These are phyloP conservation scores for Meandrusa payeni DNA, from an alignment of 2,888 invertebrate species.

Conservation along the genomic window DNA sequence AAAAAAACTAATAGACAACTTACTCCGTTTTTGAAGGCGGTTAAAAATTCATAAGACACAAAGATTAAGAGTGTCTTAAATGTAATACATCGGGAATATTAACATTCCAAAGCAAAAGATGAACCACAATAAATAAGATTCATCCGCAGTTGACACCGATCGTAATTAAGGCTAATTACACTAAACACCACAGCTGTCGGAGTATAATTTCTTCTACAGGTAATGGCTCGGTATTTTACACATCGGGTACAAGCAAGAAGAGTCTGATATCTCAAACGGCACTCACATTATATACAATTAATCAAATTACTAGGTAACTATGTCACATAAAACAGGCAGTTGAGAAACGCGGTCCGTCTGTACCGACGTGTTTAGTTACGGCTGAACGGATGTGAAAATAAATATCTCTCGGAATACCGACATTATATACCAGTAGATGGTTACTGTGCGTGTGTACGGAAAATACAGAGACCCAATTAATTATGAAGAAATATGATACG, in stretches of 20 bases:
- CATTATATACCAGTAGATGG: conserved; percentile 1
- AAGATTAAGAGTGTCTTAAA: no score
- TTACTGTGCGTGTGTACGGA: no score
- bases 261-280: not conserved
- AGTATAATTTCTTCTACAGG: conserved; percentile 1
- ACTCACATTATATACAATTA: conserved; percentile 3
- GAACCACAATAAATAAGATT: not conserved
- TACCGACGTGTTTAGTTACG: conserved; percentile 15
- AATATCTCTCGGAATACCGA: not conserved
- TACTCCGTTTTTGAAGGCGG: no score
- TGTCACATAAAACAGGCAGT: conserved; percentile 15
- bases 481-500: no score
- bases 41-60: no score
- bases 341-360: conserved; percentile 10
- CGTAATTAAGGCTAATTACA: not conserved
- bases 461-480: no score
- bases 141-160: not conserved
- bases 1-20: no score
- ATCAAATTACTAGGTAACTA: conserved; percentile 17
- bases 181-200: not conserved
- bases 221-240: conserved; percentile 9
- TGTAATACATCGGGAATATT: not conserved
- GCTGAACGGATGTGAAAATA: conserved; percentile 15
- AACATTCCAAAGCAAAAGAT: not conserved
- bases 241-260: not conserved